Percentiles rank a stretch among this genome's conserved stretches.
These are phyloP conservation scores for Parnassius mnemosyne DNA, from an alignment of 2,888 invertebrate genomes.

Conservation along the genomic window DNA sequence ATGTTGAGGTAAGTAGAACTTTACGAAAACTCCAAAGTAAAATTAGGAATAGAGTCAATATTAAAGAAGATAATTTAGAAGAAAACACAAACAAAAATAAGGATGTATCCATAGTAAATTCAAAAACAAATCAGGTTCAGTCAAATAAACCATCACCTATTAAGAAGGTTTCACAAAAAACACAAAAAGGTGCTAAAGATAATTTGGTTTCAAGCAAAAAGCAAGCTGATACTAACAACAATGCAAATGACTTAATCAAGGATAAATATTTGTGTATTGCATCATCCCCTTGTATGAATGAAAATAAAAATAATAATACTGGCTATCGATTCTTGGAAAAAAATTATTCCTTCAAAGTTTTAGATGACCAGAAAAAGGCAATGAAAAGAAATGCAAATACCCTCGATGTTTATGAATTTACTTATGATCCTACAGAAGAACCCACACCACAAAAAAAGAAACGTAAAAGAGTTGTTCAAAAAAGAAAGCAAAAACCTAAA, in stretches of 20 bases:
- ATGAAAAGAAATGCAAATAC: constrained; percentile 44
- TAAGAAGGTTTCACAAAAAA: constrained; percentile 16
- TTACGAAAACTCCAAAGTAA: constrained; percentile 27
- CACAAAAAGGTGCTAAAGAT: constrained; percentile 18
- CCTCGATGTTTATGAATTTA: constrained; percentile 71
- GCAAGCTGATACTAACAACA: constrained; percentile 53
- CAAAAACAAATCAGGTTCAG: constrained; percentile 1
- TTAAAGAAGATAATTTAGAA: neutral
- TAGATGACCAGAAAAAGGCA: constrained; percentile 47
- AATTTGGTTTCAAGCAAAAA: constrained; percentile 31
- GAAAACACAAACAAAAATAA: neutral
- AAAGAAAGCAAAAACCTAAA: constrained; percentile 53
- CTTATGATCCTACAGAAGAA: constrained; percentile 71
- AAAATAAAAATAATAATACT: constrained; percentile 26
- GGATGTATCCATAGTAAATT: neutral
- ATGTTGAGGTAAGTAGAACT: neutral
- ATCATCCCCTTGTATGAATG: constrained; percentile 24
- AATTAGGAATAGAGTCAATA: neutral
- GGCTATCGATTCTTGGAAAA: constrained; percentile 38
- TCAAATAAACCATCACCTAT: neutral
- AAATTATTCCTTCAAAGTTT: constrained; percentile 50
- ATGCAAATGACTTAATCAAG: constrained; percentile 35
- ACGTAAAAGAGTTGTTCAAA: constrained; percentile 50
- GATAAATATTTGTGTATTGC: constrained; percentile 17
- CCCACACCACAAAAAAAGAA: constrained; percentile 67